Conservation (phyloP, 2,113 vertebrate genomes). For the Leuciscus idus region DNA sequence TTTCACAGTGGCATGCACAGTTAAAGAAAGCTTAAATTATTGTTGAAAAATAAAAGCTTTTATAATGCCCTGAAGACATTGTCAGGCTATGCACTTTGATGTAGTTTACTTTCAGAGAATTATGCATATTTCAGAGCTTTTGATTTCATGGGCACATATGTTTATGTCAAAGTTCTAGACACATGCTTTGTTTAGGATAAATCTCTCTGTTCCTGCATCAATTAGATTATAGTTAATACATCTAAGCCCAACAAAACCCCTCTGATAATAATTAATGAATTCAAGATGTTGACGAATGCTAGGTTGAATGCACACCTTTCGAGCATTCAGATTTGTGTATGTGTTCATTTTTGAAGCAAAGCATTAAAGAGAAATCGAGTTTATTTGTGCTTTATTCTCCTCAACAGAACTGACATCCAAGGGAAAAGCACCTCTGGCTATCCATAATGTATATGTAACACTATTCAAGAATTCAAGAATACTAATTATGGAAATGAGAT, state of each 20-base stretch:
- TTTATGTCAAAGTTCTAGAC: constrained; percentile 4
- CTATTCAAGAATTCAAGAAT: constrained; percentile 23
- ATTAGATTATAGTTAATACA: not conserved
- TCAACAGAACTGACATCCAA: not conserved
- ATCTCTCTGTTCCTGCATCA: constrained; percentile 1
- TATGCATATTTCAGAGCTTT: constrained; percentile 33
- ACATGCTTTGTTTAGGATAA: not conserved
- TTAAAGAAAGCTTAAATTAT: constrained; percentile 21
- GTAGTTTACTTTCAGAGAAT: constrained; percentile 21
- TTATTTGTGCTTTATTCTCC: constrained; percentile 7
- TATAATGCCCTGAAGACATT: constrained; percentile 3
- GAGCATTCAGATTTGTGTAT: not conserved
- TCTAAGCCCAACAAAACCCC: not conserved
- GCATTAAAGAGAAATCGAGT: constrained; percentile 13
- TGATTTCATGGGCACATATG: constrained; percentile 22
- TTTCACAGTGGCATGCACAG: not conserved
- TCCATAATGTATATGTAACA: constrained; percentile 9
- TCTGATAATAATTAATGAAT: not conserved
- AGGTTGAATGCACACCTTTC: not conserved
- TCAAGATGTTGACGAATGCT: not conserved
- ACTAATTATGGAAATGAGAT: constrained; percentile 28
- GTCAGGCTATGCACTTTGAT: constrained; percentile 26
- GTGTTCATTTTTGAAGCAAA: not conserved
- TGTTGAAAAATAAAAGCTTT: constrained; percentile 41
- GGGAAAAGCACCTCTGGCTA: not conserved